Evolutionary conservation across 2,888 invertebrate genomes (phyloP).

Genomic region (Dysmachus trigonus): DNA sequence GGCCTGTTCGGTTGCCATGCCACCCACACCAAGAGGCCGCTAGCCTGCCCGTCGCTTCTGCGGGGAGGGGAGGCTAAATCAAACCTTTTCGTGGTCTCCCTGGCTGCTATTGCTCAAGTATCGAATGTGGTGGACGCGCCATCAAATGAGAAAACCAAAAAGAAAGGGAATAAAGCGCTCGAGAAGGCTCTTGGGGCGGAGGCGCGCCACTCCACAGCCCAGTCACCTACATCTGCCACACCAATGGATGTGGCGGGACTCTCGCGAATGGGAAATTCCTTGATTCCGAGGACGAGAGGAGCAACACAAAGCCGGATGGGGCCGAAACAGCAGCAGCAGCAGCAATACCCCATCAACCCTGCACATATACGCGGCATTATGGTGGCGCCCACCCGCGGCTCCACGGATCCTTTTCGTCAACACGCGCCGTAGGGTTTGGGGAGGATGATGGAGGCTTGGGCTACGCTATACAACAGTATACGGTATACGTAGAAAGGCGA

Average conservation of each 20-base stretch:
- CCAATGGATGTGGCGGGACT: conserved; percentile 38
- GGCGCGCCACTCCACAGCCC: neutral
- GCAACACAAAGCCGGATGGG: conserved; percentile 17
- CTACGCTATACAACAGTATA: neutral
- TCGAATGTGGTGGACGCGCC: conserved; percentile 39
- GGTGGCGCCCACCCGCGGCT: neutral
- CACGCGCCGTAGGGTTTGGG: neutral
- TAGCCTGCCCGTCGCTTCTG: neutral
- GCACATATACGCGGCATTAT: neutral
- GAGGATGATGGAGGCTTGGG: neutral
- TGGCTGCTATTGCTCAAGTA: conserved; percentile 29
- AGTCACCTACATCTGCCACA: conserved; percentile 36
- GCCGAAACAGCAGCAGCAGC: neutral
- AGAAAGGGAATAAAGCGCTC: conserved; percentile 37
- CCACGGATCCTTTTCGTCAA: conserved; percentile 34
- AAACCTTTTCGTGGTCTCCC: conserved; percentile 30
- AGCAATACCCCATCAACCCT: neutral
- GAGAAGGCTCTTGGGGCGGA: neutral
- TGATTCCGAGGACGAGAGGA: conserved; percentile 10
- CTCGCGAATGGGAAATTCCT: conserved; percentile 47
- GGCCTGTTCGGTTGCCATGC: conserved; percentile 23
- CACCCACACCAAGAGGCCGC: neutral
- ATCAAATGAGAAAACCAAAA: conserved; percentile 36
- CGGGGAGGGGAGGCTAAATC: neutral
- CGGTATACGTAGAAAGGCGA: conserved; percentile 39